A percentile compares a stretch with the other conserved stretches of the same genome.
These are phyloP conservation scores for Leucosticte australis DNA, from an alignment of 2,113 vertebrate species.

Conservation along the genomic window DNA sequence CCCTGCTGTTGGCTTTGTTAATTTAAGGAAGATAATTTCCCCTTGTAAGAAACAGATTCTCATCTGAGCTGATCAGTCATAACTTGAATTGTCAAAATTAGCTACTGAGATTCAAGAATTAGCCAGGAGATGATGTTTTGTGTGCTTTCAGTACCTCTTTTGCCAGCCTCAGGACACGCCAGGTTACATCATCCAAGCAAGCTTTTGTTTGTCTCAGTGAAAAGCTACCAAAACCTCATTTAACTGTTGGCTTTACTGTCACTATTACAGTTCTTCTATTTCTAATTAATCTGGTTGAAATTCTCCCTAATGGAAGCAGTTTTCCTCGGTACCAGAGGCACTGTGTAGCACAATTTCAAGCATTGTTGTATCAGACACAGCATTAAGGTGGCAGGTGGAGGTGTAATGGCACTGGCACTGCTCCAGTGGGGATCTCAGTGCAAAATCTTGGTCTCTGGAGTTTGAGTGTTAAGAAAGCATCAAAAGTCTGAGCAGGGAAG, in stretches of 20 bases:
- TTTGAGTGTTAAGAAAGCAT: not conserved
- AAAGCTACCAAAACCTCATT: not conserved
- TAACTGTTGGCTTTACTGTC: not conserved
- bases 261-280: not conserved
- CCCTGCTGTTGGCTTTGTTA: not conserved
- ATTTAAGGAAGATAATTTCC: not conserved
- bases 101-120: not conserved
- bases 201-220: not conserved
- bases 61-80: not conserved
- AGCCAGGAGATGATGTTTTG: not conserved
- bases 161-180: not conserved
- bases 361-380: accelerated
- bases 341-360: not conserved
- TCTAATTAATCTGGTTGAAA: not conserved
- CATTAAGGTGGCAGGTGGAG: not conserved
- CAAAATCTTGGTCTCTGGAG: not conserved
- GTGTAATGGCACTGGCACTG: not conserved
- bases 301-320: not conserved
- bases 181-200: not conserved
- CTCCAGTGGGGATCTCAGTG: not conserved
- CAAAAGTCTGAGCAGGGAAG: not conserved
- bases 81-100: not conserved
- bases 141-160: not conserved
- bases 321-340: not conserved
- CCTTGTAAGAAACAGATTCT: not conserved